phyloP scores from a whole-genome alignment of 2,888 invertebrate genomes.

The Pyrocoelia pectoralis region DNA sequence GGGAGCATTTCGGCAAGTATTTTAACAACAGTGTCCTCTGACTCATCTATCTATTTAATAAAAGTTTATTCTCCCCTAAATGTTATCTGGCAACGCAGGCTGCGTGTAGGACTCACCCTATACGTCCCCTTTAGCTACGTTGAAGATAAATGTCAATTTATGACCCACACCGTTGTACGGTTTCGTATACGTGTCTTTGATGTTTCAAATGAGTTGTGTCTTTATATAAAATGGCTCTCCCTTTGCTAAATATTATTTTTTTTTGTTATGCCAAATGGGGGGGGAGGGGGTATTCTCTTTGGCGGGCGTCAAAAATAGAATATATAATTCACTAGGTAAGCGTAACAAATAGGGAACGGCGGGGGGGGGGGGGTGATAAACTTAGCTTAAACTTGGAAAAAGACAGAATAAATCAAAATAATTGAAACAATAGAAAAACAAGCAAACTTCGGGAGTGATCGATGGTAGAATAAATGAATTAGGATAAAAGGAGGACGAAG shows the following conservation, averaged over 20 bases:
- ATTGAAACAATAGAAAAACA: too few species aligned
- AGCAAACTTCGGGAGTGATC: too few species aligned
- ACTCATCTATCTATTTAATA: not conserved
- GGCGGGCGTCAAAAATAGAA: too few species aligned
- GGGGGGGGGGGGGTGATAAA: too few species aligned
- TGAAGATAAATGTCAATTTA: not conserved
- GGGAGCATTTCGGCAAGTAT: too few species aligned
- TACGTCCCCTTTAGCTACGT: not conserved
- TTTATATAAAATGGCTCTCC: not conserved
- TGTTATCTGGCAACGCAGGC: slow-evolving; percentile 1
- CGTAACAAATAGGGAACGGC: too few species aligned
- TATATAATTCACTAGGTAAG: too few species aligned
- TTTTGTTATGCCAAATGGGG: not conserved
- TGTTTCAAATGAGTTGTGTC: not conserved
- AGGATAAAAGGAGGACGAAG: too few species aligned
- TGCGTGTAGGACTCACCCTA: not conserved
- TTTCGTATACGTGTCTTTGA: not conserved
- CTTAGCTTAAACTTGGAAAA: too few species aligned
- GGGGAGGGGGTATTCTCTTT: too few species aligned
- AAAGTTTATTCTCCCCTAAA: not conserved
- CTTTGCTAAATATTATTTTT: not conserved
- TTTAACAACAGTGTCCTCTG: not conserved
- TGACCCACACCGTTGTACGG: not conserved
- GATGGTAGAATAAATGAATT: too few species aligned
- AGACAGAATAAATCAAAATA: too few species aligned